Base-by-base conservation (phyloP, 2,888 invertebrate genomes). In the Scelioninae gen. 1 region DNA sequence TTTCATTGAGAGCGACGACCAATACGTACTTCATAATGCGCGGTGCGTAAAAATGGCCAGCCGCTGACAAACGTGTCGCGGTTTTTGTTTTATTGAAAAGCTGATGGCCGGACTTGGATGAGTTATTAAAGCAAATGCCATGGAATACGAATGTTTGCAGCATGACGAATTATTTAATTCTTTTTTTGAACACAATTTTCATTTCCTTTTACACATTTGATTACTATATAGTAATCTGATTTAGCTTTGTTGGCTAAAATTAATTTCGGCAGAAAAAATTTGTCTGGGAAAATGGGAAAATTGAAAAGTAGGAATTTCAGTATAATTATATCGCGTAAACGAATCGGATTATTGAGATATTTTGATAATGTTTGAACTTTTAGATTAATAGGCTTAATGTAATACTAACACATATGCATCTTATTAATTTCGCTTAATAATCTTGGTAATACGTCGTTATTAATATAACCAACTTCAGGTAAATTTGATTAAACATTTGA, bases 11-110 rank as follows among this genome's bases (percentile, higher is more conserved):
- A 71, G 62, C 60, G 62, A 45, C 8, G 43, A 47, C 13, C 13
- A 15, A 29, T 7, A 5, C 49, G 31, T 9, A 76, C 32, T n/a
- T 66, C 51, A 76, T 66, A 76, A 76, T 58, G 23, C 58, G 53
- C 13, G n/a, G 40, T n/a, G 32, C 51, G 68, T 51, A 63, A 69
- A 74, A 80, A 80, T 68, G 62, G 75, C 56, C 56, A 75, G 43
- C n/a, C 49, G 31, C 23, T 34, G 51, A 63, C 60, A 56, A 51
- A 34, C 51, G 63, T 23, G 58, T 65, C 56, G 65, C 75, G 65
- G 55, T 72, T 74, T 74, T 74, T 63, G 63, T 55, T 74, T 74
- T 74, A 55, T 55, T 63, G 63, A 60, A 74, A 74, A 63, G 45
- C 55, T 55, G 40, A 63, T 53, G 62, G 53, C 38, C 38, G 31